Evolutionary conservation across 1,140 invertebrate species (phyloP).

Genomic region (Acromyrmex echinatior): DNA sequence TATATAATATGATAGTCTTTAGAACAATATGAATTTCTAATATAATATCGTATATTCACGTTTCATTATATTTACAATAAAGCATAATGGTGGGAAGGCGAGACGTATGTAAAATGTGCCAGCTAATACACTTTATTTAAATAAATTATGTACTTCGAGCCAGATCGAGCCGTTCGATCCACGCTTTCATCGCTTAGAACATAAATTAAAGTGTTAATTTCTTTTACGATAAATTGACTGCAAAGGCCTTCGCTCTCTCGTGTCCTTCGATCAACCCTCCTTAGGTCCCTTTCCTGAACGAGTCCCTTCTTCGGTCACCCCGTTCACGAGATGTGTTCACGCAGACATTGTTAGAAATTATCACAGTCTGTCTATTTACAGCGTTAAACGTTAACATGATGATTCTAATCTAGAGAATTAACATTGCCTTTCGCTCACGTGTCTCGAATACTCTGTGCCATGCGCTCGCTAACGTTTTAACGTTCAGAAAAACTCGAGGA

Average conservation of each 20-base stretch:
- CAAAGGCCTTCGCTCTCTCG: constrained; percentile 83
- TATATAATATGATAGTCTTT: background rate
- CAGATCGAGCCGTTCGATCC: constrained; percentile 76
- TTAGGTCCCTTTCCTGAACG: background rate
- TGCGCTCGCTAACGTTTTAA: constrained; percentile 51
- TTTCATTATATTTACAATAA: background rate
- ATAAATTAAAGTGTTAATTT: constrained; percentile 82
- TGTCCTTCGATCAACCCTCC: constrained; percentile 69
- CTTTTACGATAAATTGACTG: constrained; percentile 85
- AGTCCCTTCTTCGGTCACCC: constrained; percentile 16
- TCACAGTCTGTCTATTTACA: constrained; percentile 87
- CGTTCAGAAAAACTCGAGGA: background rate
- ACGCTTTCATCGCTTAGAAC: constrained; percentile 81
- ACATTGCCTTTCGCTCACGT: constrained; percentile 67
- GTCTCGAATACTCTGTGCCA: constrained; percentile 54
- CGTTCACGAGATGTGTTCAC: constrained; percentile 29
- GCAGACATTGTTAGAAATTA: constrained; percentile 85
- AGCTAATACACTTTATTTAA: constrained; percentile 83
- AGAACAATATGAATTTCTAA: background rate
- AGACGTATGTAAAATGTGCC: constrained; percentile 32
- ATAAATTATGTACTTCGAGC: constrained; percentile 84
- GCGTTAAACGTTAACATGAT: constrained; percentile 80
- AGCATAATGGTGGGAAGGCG: background rate
- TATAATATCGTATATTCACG: background rate
- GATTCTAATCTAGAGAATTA: constrained; percentile 69